Base-by-base conservation (phyloP, 2,113 vertebrate genomes). In the Oreotrochilus melanogaster region DNA sequence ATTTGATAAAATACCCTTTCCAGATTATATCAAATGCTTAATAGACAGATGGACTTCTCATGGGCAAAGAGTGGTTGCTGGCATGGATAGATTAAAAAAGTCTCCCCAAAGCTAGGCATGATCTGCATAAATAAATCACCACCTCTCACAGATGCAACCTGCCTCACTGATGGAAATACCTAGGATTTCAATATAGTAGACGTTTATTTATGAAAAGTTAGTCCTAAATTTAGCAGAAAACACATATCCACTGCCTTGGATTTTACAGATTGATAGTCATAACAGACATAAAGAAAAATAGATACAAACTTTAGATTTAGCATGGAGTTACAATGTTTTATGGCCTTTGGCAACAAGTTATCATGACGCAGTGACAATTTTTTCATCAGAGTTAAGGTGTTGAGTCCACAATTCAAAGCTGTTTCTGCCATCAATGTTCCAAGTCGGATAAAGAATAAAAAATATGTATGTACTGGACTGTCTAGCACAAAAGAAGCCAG, bases 1-100 rank as follows among this genome's bases (percentile, higher is more conserved):
- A 83, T 90, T 92, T 82, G 58, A 70, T 62, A 93, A 93, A 93
- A 92, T 78, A 88, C 56, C n/a, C 30, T 86, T 95, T 88, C 35
- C 47, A 86, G 72, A 86, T 90, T 85, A 85, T 64, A 64, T 82
- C 87, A 88, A 18, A 76, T 48, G 17, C 23, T 70, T 96, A 91
- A 85, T 70, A 92, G 35, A 83, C 4, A 3, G 64, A 27, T 56
- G 35, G 71, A 65, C 58, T 91, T 93, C 37, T 67, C 35, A 75
- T 85, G 79, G 51, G 43, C 81, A 56, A 90, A 94, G 37, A 51
- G 54, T 33, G 15, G 51, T 64, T 84, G 66, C 73, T 87, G 62
- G 43, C 51, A 87, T 50, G 24, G 42, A 39, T 15, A 80, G 8
- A 65, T 91, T 84, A 72, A 93, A 75, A 88, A 91, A 37, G 19